Base-by-base conservation (phyloP, 23 tunicate species). In the Trididemnum clinides region DNA sequence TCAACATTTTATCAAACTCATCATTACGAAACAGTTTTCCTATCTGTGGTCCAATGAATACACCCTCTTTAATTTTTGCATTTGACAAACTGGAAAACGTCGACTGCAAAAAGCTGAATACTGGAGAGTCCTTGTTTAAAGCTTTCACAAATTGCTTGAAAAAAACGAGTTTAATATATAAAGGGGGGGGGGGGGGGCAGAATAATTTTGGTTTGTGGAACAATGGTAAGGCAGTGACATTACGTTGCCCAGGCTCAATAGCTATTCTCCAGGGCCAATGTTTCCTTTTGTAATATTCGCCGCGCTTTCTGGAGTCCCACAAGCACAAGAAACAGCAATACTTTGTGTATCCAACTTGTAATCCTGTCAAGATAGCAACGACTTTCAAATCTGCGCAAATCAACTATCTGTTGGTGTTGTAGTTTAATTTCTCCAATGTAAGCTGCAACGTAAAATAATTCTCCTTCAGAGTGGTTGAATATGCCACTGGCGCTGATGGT, bases 361-460 rank as follows among this genome's bases (percentile, higher is more conserved):
- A 12, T n/a, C 80, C 80, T 7, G 26, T 36, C 2, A 74, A 22
- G 30, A 74, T 19, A 7, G 59, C 59, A 10, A 74, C 57, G 28
- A 74, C 80, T 74, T 39, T 39, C 57, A 74, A 74, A 57, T 44
- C 59, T 74, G 58, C 57, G 80, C 80, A 73, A 2, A 73, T 28
- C 18, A 12, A 28, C 80, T 57, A 73, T 30, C 1, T 36, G 38
- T 73, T 54, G 1, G 23, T 2, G 25, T 5, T 2, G 57, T 36
- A 73, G 20, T 21, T 2, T 5, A 73, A 7, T 39, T 73, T 73
- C 5, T 37, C 54, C 54, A 73, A 39, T 23, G 38, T 37, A 37
- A 73, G 25, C 38, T 73, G 5, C 36, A 69, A 6, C 15, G 28
- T 69, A 28, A 36, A 10, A 57, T 73, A 73, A 19, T 54, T 37